Evolutionary conservation across 2,113 vertebrate genomes (phyloP).

Genomic region (Toxostoma redivivum): DNA sequence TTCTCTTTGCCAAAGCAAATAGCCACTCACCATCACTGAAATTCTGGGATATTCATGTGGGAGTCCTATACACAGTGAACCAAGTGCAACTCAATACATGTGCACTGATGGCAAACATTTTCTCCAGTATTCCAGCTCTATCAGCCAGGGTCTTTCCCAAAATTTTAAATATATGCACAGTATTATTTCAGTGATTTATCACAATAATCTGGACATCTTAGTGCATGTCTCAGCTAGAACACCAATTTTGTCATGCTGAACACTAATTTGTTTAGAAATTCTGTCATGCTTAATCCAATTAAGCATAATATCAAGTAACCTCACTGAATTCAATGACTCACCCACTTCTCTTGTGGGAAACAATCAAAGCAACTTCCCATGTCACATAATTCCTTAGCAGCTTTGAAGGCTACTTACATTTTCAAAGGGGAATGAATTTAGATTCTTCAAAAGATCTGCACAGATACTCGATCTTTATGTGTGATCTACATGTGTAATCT

Average conservation of each 20-base stretch:
- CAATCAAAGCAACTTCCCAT: not conserved
- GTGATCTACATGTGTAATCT: not conserved
- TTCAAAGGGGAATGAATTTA: not conserved
- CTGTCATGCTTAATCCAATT: conserved; percentile 28
- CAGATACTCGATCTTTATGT: not conserved
- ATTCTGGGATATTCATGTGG: not conserved
- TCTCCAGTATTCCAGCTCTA: not conserved
- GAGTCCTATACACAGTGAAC: not conserved
- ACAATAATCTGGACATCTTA: not conserved
- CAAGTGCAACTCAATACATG: not conserved
- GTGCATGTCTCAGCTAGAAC: not conserved
- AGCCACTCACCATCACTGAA: not conserved
- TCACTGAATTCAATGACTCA: not conserved
- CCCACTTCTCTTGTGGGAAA: not conserved
- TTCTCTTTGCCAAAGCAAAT: not conserved
- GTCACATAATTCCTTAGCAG: not conserved
- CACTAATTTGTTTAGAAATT: conserved; percentile 14
- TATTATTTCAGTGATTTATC: not conserved
- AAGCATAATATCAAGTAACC: not conserved
- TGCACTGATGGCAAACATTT: not conserved
- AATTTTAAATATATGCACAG: not conserved
- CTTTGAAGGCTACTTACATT: not conserved
- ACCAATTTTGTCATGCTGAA: not conserved
- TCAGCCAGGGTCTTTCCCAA: not conserved
- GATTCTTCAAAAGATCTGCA: not conserved